phyloP scores from a whole-genome alignment of 1,140 invertebrate genomes.

The Danaus melanippus region DNA sequence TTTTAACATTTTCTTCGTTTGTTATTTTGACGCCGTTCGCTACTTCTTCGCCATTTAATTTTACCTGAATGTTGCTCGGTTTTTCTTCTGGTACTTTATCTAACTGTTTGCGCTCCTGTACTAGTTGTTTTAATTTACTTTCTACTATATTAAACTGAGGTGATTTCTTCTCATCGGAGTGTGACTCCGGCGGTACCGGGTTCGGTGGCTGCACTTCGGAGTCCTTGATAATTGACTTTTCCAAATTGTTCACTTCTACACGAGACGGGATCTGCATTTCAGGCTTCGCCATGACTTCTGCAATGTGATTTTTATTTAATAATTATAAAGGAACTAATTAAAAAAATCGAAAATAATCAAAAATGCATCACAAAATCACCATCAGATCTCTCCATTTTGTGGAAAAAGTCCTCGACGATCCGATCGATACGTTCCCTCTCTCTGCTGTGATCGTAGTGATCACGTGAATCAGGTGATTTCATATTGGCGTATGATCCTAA shows the following conservation, averaged over 20 bases:
- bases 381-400: constrained; percentile 38
- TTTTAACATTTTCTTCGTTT: constrained; percentile 15
- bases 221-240: constrained; percentile 40
- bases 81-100: constrained; percentile 20
- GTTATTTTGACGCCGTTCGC: constrained; percentile 24
- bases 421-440: constrained; percentile 62
- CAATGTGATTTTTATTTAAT: constrained; percentile 8
- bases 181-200: constrained; percentile 55
- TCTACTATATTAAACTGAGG: neutral
- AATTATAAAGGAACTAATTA: constrained; percentile 14
- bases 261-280: constrained; percentile 22
- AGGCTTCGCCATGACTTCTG: constrained; percentile 25
- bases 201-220: constrained; percentile 66
- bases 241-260: constrained; percentile 20
- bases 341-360: no score
- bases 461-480: constrained; percentile 76
- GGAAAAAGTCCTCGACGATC: constrained; percentile 61
- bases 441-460: constrained; percentile 49
- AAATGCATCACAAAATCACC: constrained; percentile 25
- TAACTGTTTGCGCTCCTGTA: constrained; percentile 13
- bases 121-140: neutral
- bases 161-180: constrained; percentile 37
- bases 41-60: constrained; percentile 36
- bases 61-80: constrained; percentile 43
- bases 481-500: constrained; percentile 91